Evolutionary conservation across 2,888 invertebrate genomes (phyloP).

Genomic region (Dendrolimus houi): DNA sequence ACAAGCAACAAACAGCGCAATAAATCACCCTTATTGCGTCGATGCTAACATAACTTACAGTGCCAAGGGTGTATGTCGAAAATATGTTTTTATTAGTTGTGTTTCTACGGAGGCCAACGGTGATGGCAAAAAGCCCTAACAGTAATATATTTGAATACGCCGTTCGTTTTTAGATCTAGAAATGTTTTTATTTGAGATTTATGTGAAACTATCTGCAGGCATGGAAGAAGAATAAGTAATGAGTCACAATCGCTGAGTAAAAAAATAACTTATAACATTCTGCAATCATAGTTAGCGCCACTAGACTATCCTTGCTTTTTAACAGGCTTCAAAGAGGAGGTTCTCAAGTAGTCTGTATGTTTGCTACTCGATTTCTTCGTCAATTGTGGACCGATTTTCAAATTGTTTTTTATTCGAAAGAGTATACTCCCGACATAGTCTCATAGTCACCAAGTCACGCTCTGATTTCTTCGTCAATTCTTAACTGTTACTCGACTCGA

Average conservation of each 20-base stretch:
- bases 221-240: background rate
- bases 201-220: background rate
- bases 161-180: background rate
- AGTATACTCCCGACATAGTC: no score
- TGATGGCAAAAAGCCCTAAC: background rate
- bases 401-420: no score
- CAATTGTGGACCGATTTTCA: no score
- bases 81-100: conserved; percentile 37
- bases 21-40: conserved; percentile 38
- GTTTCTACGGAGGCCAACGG: conserved; percentile 6
- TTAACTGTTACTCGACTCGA: no score
- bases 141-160: background rate
- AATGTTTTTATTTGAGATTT: background rate
- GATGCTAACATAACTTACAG: conserved; percentile 22
- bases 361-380: no score
- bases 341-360: no score
- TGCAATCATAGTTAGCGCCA: no score
- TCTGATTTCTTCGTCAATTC: no score
- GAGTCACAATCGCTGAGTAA: background rate
- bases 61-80: conserved; percentile 15
- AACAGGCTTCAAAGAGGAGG: no score
- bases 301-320: no score
- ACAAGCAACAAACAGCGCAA: conserved; percentile 36
- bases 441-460: no score
- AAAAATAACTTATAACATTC: no score